Percentiles rank a stretch among this genome's conserved stretches.
These are phyloP conservation scores for Himalopsyche phryganea DNA, from an alignment of 1,140 invertebrate genomes.

Conservation along the genomic window DNA sequence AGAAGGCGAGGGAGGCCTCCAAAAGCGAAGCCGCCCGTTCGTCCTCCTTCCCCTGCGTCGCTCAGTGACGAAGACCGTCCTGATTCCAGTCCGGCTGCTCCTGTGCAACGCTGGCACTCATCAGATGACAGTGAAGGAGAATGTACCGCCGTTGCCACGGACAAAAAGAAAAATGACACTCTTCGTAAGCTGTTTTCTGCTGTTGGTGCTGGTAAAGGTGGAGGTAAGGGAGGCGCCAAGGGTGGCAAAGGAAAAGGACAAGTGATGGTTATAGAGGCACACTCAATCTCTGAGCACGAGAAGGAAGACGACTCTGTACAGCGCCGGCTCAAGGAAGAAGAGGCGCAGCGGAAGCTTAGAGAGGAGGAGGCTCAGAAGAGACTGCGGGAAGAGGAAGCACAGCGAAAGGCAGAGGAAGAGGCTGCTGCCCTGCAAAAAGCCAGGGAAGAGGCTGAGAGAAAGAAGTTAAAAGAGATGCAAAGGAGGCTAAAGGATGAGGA, in stretches of 20 bases:
- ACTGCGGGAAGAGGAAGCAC: neutral
- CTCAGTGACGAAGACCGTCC: constrained; percentile 46
- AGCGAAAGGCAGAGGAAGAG: constrained; percentile 32
- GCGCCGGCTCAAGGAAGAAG: constrained; percentile 22
- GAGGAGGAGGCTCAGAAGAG: constrained; percentile 20
- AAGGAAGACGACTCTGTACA: constrained; percentile 28
- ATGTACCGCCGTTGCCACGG: constrained; percentile 31
- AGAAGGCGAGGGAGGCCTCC: constrained; percentile 40
- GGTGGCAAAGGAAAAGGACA: constrained; percentile 61
- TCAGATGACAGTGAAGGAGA: constrained; percentile 24
- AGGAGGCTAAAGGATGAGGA: constrained; percentile 21
- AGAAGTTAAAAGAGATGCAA: constrained; percentile 11
- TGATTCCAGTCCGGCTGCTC: constrained; percentile 28
- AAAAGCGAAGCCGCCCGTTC: constrained; percentile 37
- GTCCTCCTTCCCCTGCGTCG: constrained; percentile 39
- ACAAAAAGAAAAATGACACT: constrained; percentile 61
- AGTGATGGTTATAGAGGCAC: constrained; percentile 54
- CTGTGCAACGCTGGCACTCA: constrained; percentile 11
- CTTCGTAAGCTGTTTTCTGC: constrained; percentile 55
- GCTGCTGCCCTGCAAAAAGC: constrained; percentile 21
- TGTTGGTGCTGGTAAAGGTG: constrained; percentile 53
- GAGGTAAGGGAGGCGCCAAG: constrained; percentile 60
- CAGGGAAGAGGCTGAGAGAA: neutral
- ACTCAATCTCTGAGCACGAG: constrained; percentile 32
- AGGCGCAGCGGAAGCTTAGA: neutral